These are phyloP conservation scores for Cantharis lateralis DNA, from an alignment of 2,888 invertebrate genomes.

Conservation along the genomic window DNA sequence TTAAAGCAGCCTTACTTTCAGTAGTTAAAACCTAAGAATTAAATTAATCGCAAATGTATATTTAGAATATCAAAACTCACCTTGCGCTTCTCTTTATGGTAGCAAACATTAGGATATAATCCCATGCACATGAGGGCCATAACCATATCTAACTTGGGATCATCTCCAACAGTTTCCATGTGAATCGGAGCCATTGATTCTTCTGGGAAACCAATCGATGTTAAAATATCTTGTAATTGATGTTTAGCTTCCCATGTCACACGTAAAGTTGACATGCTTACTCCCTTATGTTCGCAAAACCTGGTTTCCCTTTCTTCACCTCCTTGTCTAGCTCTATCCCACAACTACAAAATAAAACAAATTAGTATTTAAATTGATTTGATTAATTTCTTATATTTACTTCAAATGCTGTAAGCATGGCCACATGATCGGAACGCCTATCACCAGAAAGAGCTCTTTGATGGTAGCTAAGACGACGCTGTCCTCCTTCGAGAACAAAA, in stretches of 20 bases:
- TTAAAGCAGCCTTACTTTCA: constrained; percentile 91
- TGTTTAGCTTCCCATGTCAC: constrained; percentile 91
- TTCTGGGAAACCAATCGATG: constrained; percentile 85
- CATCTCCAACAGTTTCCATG: constrained; percentile 77
- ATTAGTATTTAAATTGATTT: not conserved
- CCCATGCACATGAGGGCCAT: constrained; percentile 88
- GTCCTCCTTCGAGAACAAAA: constrained; percentile 78
- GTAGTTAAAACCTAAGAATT: constrained; percentile 79
- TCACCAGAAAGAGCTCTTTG: constrained; percentile 88
- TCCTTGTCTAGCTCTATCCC: constrained; percentile 70
- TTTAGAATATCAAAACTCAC: constrained; percentile 49
- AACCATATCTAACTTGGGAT: constrained; percentile 80
- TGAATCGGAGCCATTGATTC: constrained; percentile 76
- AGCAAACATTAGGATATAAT: constrained; percentile 95
- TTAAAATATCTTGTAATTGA: constrained; percentile 64
- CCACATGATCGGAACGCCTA: constrained; percentile 92
- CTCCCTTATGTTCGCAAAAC: constrained; percentile 91
- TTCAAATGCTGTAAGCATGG: constrained; percentile 91
- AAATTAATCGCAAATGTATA: not conserved
- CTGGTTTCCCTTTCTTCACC: constrained; percentile 77
- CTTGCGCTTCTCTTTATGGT: constrained; percentile 93
- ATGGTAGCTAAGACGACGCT: constrained; percentile 77
- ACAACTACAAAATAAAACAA: constrained; percentile 58
- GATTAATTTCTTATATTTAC: constrained; percentile 44
- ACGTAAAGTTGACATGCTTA: constrained; percentile 86